Evolutionary conservation across 2,888 invertebrate species (phyloP).

Genomic region (Zaprionus obscuricornis): DNA sequence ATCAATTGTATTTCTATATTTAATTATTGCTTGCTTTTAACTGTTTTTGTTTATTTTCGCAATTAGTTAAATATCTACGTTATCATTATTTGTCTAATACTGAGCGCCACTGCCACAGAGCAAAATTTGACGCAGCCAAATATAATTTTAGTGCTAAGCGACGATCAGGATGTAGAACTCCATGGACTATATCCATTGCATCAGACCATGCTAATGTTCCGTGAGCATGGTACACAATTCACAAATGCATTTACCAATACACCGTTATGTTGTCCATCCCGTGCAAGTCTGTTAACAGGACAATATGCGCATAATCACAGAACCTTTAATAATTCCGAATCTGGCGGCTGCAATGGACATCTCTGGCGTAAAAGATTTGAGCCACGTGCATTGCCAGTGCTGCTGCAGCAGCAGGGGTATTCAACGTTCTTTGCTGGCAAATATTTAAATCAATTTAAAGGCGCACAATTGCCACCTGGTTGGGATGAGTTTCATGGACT

Average conservation of each 20-base stretch:
- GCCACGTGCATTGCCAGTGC: conserved; percentile 87
- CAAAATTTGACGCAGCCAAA: conserved; percentile 15
- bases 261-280: conserved; percentile 95
- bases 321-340: conserved; percentile 90
- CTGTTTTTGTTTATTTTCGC: no score
- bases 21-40: no score
- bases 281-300: conserved; percentile 94
- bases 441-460: conserved; percentile 92
- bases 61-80: no score
- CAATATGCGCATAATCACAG: conserved; percentile 92
- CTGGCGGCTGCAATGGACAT: conserved; percentile 90
- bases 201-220: conserved; percentile 86
- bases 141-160: conserved; percentile 85
- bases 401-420: conserved; percentile 88
- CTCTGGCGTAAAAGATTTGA: conserved; percentile 89
- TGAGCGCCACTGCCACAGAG: no score
- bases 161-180: conserved; percentile 93
- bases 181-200: conserved; percentile 90
- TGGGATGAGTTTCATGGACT: conserved; percentile 95
- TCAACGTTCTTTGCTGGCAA: conserved; percentile 96
- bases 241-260: conserved; percentile 91
- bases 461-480: conserved; percentile 89
- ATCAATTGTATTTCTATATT: no score
- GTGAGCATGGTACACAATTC: conserved; percentile 87
- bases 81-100: no score